A percentile compares a stretch with the other conserved stretches of the same genome.
These are phyloP conservation scores for Catharus bicknelli DNA, from an alignment of 2,113 vertebrate genomes.

Conservation along the genomic window DNA sequence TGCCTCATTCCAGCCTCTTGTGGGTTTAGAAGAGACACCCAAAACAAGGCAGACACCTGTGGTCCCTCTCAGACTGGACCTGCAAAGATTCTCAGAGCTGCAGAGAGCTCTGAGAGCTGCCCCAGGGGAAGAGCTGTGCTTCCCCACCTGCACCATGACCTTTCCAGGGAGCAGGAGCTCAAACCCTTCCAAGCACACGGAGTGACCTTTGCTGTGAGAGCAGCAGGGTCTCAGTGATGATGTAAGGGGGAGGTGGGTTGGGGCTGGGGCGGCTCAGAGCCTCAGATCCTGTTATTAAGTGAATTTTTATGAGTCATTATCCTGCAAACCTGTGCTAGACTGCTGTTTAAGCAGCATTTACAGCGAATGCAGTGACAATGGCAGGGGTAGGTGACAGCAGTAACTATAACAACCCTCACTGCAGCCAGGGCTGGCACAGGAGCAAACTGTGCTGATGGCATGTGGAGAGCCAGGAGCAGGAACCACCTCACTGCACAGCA, in stretches of 20 bases:
- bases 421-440: background rate
- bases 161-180: constrained; percentile 3
- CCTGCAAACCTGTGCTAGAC: background rate
- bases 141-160: background rate
- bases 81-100: background rate
- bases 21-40: background rate
- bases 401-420: constrained; percentile 67
- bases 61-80: background rate
- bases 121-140: background rate
- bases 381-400: constrained; percentile 55
- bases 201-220: background rate
- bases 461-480: background rate
- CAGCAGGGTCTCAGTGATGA: background rate
- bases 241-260: background rate
- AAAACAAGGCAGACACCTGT: fast-evolving
- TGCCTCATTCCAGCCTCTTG: background rate
- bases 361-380: constrained; percentile 23
- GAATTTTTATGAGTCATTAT: background rate
- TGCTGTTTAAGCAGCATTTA: background rate
- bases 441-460: constrained; percentile 15
- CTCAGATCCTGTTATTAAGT: background rate
- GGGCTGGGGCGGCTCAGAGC: fast-evolving
- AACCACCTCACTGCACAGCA: background rate
- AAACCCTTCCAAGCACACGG: background rate
- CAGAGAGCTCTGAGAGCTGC: background rate